Evolutionary conservation across 2,888 invertebrate genomes (phyloP), one percentile per base, ranked within the genome.

Genomic region (Anoplius nigerrimus): DNA sequence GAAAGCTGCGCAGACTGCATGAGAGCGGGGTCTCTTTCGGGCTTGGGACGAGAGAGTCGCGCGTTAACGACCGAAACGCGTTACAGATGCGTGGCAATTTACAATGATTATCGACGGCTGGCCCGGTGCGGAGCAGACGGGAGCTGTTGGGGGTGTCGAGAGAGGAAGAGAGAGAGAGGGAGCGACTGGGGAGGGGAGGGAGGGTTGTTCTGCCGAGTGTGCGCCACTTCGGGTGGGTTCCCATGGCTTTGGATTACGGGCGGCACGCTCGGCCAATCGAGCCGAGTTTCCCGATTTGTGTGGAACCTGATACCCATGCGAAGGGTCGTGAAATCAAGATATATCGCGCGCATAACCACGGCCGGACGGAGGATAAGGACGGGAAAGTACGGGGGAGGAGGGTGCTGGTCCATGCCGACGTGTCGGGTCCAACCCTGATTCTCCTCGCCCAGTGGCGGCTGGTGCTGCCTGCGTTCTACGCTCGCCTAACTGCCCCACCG

Each of bases 291-390:
- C 88, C 87, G 87, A 88, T 88, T 88, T 87, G 81, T 83, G 86
- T 83, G 87, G 81, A 88, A 87, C 87, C 84, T 82, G 88, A 88
- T 88, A 88, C 83, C 82, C 85, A 82, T 86, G 87, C 84, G 86
- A 84, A 86, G 88, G 87, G 87, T 87, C 87, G 83, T 85, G 81
- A 84, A 88, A 88, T 88, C 87, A 87, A 88, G 88, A 88, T 88
- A 87, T 87, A 88, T 88, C 82, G 82, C 74, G 73, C 77, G 52
- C 59, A 66, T 67, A 62, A 73, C 56, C 68, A 34, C 34, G 11
- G 48, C n/a, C 5, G 11, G 48, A 13, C 5, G 1, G 48, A 48
- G 48, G 18, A 18, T 48, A 18, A 18, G 48, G 48, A 16, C 5
- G 48, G 48, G 2, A 48, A 48, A 13, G n/a, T 48, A 15, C 11